phyloP scores from a whole-genome alignment of 2,888 invertebrate genomes.

The Polydrusus pterygomalis region DNA sequence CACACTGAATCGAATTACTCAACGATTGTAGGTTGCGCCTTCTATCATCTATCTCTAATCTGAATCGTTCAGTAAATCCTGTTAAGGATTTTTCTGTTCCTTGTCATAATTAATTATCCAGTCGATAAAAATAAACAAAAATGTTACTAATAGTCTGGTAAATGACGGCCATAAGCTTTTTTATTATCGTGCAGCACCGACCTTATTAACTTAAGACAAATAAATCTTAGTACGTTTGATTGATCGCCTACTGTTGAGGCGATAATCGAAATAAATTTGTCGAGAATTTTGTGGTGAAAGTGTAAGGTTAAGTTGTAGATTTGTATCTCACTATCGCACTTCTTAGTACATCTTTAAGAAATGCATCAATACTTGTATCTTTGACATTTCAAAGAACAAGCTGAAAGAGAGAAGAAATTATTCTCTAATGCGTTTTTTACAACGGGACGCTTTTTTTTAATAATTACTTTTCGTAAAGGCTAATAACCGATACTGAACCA shows the following conservation, averaged over 20 bases:
- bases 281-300: constrained; percentile 17
- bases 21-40: constrained; percentile 20
- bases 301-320: constrained; percentile 12
- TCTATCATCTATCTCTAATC: constrained; percentile 31
- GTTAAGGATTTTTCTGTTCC: constrained; percentile 25
- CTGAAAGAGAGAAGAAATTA: too few relatives aligned
- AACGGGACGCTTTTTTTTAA: too few relatives aligned
- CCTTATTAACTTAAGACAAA: constrained; percentile 37
- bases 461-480: too few relatives aligned
- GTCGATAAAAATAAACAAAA: constrained; percentile 45
- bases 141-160: constrained; percentile 43
- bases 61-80: constrained; percentile 27
- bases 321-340: neutral
- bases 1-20: constrained; percentile 21
- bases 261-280: constrained; percentile 42
- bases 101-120: constrained; percentile 44
- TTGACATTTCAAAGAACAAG: too few relatives aligned
- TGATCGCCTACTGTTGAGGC: constrained; percentile 33
- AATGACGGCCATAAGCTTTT: constrained; percentile 24
- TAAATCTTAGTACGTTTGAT: constrained; percentile 42
- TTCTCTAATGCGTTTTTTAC: too few relatives aligned
- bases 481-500: too few relatives aligned
- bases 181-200: constrained; percentile 12
- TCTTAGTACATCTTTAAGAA: too few relatives aligned
- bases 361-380: too few relatives aligned